A percentile compares a stretch with the other conserved stretches of the same genome.
phyloP scores from a whole-genome alignment of 2,888 invertebrate genomes.

The Tetrapedia diversipes region DNA sequence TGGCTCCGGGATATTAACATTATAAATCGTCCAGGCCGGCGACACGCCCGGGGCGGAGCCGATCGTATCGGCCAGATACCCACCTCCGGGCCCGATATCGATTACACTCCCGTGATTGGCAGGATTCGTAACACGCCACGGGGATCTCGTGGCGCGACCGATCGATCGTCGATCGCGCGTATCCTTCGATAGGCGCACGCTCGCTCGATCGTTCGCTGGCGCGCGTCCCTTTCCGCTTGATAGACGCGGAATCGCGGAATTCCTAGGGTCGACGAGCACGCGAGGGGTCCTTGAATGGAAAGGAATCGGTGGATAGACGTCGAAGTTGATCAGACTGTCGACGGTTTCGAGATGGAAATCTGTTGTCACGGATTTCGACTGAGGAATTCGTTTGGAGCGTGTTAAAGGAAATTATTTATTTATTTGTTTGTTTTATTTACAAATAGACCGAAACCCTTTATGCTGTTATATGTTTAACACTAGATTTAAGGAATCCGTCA shows the following conservation, averaged over 20 bases:
- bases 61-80: slow-evolving; percentile 79
- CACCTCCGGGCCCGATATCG: slow-evolving; percentile 78
- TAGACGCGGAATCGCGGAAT: slow-evolving; percentile 40
- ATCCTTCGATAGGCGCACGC: slow-evolving; percentile 41
- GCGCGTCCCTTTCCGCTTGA: slow-evolving; percentile 4
- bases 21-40: slow-evolving; percentile 81
- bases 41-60: slow-evolving; percentile 82
- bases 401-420: neutral
- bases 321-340: slow-evolving; percentile 19
- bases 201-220: too few relatives aligned
- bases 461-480: too few relatives aligned
- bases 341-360: slow-evolving; percentile 13
- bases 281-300: neutral
- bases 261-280: slow-evolving; percentile 25
- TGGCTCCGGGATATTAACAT: slow-evolving; percentile 79
- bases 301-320: slow-evolving; percentile 23
- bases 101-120: slow-evolving; percentile 81
- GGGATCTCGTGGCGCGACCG: slow-evolving; percentile 68
- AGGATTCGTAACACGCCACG: slow-evolving; percentile 80
- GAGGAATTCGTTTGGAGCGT: neutral
- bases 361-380: slow-evolving; percentile 17
- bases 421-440: too few relatives aligned
- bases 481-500: too few relatives aligned
- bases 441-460: too few relatives aligned
- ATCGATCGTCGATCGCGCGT: slow-evolving; percentile 53